phyloP scores from a whole-genome alignment of 2,888 invertebrate genomes.

The Laothoe populi region DNA sequence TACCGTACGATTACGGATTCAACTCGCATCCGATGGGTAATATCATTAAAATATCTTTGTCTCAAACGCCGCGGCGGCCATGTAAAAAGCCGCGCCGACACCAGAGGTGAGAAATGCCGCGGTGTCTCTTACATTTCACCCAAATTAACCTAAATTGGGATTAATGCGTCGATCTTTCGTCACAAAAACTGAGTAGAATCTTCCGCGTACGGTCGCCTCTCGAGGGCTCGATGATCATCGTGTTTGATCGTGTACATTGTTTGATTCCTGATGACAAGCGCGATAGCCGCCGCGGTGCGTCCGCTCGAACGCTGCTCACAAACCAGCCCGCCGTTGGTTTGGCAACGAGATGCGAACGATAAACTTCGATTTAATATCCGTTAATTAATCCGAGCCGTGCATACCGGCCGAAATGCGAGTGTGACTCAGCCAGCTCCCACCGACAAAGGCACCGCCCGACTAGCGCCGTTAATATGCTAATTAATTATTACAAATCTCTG shows the following conservation, averaged over 20 bases:
- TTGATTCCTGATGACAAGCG: conserved; percentile 78
- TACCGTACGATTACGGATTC: conserved; percentile 78
- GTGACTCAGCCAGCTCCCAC: conserved; percentile 77
- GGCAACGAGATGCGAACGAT: conserved; percentile 82
- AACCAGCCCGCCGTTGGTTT: conserved; percentile 77
- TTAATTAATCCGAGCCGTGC: conserved; percentile 82
- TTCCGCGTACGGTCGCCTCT: conserved; percentile 51
- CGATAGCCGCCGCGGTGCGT: conserved; percentile 60
- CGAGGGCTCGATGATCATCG: conserved; percentile 67
- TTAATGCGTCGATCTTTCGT: conserved; percentile 51
- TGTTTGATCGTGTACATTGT: conserved; percentile 79
- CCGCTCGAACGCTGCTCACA: conserved; percentile 45
- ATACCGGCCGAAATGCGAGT: conserved; percentile 77
- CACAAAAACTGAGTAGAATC: conserved; percentile 42
- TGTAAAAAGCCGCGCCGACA: conserved; percentile 73
- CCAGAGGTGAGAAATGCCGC: conserved; percentile 79
- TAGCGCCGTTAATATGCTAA: conserved; percentile 81
- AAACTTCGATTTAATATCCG: conserved; percentile 83
- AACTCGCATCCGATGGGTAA: conserved; percentile 79
- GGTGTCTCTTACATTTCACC: conserved; percentile 62
- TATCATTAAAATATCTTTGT: conserved; percentile 84
- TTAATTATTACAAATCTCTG: conserved; percentile 81
- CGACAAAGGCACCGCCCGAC: conserved; percentile 77
- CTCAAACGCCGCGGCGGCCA: conserved; percentile 74
- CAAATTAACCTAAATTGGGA: conserved; percentile 66